These are phyloP conservation scores for Steinernema khuongi DNA, from an alignment of 1,140 invertebrate genomes.

Conservation along the genomic window DNA sequence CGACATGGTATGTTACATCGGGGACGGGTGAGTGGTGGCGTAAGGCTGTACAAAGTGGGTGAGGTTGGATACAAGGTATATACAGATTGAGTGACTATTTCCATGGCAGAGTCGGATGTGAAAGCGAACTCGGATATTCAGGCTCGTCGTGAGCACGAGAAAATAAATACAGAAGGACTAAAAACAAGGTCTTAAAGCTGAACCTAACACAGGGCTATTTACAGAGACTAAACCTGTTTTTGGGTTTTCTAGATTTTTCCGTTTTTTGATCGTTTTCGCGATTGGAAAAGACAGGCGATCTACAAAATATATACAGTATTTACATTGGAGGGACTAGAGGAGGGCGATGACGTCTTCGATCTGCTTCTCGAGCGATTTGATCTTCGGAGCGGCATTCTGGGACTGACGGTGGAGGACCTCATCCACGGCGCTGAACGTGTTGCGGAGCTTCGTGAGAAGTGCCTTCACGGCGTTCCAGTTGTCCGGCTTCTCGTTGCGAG, in stretches of 20 bases:
- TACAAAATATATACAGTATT: neutral
- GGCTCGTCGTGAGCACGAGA: neutral
- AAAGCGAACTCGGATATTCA: slow-evolving; percentile 3
- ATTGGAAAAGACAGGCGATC: neutral
- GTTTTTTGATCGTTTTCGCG: neutral
- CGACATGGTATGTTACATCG: no score
- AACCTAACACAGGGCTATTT: neutral
- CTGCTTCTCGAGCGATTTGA: neutral
- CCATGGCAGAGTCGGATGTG: neutral
- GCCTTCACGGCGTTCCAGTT: slow-evolving; percentile 14
- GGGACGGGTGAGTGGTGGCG: no score
- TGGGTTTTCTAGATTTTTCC: neutral
- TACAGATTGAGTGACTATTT: slow-evolving; percentile 13
- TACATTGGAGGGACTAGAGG: neutral
- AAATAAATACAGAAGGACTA: neutral
- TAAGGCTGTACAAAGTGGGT: no score
- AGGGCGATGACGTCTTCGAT: neutral
- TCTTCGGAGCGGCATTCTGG: neutral
- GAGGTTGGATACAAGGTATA: neutral
- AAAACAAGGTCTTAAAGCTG: neutral
- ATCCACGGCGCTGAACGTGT: slow-evolving; percentile 12
- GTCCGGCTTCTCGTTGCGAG: neutral
- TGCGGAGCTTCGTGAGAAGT: slow-evolving; percentile 19
- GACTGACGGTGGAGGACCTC: neutral
- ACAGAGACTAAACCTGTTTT: slow-evolving; percentile 2